Conservation (phyloP, 2,113 vertebrate genomes). For the Larimichthys polyactis region DNA sequence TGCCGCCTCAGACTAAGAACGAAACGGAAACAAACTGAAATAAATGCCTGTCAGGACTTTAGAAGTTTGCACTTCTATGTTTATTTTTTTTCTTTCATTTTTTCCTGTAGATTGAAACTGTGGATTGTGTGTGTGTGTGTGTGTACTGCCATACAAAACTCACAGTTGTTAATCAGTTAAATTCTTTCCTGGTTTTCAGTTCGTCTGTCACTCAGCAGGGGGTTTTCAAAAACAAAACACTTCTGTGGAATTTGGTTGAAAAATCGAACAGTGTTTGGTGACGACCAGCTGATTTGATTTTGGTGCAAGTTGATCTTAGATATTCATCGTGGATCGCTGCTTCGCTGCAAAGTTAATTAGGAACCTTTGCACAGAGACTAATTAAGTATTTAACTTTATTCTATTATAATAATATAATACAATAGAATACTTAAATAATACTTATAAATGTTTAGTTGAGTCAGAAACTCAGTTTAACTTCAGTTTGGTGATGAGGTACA, state of each 20-base stretch:
- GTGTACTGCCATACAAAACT: not conserved
- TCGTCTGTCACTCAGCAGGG: conserved; percentile 2
- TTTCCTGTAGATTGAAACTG: not conserved
- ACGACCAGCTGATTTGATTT: not conserved
- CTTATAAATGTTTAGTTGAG: not conserved
- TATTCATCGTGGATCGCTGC: not conserved
- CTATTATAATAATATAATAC: not conserved
- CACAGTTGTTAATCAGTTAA: not conserved
- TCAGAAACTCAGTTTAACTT: not conserved
- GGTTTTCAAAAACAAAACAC: not conserved
- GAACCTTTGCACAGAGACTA: not conserved
- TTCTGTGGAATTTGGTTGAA: not conserved
- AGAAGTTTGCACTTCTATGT: not conserved
- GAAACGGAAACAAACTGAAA: conserved; percentile 2
- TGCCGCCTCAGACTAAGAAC: conserved; percentile 20
- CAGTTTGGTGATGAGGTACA: not conserved
- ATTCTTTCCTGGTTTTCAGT: not conserved
- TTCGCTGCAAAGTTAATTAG: too few species aligned
- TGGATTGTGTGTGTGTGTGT: not conserved
- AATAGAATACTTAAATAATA: not conserved
- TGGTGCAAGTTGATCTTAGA: not conserved
- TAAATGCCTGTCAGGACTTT: not conserved
- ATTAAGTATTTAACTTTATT: not conserved
- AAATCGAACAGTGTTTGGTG: not conserved
- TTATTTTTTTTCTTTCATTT: not conserved